Evolutionary conservation across 2,888 invertebrate genomes (phyloP).

Genomic region (Orchesella flavescens): DNA sequence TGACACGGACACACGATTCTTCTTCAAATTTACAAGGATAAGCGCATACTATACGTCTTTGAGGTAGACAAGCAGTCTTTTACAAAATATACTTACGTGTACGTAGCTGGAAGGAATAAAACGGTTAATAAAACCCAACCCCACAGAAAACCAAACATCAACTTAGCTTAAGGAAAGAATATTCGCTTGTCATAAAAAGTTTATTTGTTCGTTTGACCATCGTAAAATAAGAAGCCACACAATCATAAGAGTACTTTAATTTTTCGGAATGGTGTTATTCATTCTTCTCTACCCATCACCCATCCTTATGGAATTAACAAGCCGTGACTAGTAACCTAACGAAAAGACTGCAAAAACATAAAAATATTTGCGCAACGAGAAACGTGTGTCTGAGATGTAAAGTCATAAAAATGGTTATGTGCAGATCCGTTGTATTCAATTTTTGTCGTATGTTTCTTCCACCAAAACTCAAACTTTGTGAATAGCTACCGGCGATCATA

Average conservation of each 20-base stretch:
- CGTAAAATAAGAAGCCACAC: not conserved
- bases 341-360: not conserved
- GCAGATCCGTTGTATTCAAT: not conserved
- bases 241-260: too few species aligned
- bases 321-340: not conserved
- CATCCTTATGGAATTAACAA: slow-evolving; percentile 1
- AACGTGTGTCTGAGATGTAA: not conserved
- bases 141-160: slow-evolving; percentile 1
- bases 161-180: not conserved
- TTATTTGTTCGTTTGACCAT: slow-evolving; percentile 7
- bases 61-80: not conserved
- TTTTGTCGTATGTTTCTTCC: too few species aligned
- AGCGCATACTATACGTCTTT: not conserved
- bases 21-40: too few species aligned
- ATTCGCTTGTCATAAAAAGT: not conserved
- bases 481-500: too few species aligned
- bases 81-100: not conserved
- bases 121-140: slow-evolving; percentile 18
- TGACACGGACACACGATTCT: slow-evolving; percentile 5
- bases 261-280: too few species aligned
- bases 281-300: not conserved
- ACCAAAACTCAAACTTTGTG: too few species aligned
- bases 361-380: not conserved
- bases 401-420: not conserved
- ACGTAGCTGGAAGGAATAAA: slow-evolving; percentile 40